Base-by-base conservation (phyloP, 2,888 invertebrate genomes). In the Himalopsyche kuldschensis region DNA sequence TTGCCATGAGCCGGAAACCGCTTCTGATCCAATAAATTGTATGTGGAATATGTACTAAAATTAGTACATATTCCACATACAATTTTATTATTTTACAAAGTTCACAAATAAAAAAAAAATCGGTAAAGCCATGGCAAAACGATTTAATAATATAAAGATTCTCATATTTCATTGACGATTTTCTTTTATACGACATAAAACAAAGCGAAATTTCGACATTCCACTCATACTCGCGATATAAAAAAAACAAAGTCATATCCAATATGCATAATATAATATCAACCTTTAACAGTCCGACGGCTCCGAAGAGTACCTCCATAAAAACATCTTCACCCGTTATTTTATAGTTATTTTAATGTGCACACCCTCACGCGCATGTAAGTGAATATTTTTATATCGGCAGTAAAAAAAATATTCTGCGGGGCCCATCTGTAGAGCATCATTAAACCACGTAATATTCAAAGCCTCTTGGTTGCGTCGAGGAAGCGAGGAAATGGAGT, bases 391-490 rank as follows among this genome's bases (percentile, higher is more conserved):
- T 75, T 75, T 75, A 31, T 75, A 75, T 75, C 75, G 75, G 75
- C 75, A 35, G 32, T 31, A 77, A 77, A 75, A 75, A 75, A 32
- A 31, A n/a, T n/a, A 20, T 63, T 75, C 75, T n/a, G 75, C 75
- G 31, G 27, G 20, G 77, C 20, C 77, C 41, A 77, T 77, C 35
- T 77, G 77, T 41, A 35, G 35, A 35, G 77, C 77, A 77, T 77
- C 77, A 77, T 77, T 77, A 77, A 77, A 77, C 77, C 35, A 77
- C 77, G 35, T 77, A 77, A 77, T 77, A 35, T 77, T 77, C 35
- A 24, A 35, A 77, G 77, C 32, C 35, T 24, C 35, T 55, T 55
- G 55, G 55, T 55, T 55, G 20, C 6, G 10, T 20, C 8, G 55
- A 55, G 55, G 55, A 55, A 55, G 24, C 55, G n/a, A 5, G 20